Percentiles rank a stretch among this genome's conserved stretches.
These are phyloP conservation scores for Leucoraja erinaceus DNA, from an alignment of 2,113 vertebrate species.

Conservation along the genomic window DNA sequence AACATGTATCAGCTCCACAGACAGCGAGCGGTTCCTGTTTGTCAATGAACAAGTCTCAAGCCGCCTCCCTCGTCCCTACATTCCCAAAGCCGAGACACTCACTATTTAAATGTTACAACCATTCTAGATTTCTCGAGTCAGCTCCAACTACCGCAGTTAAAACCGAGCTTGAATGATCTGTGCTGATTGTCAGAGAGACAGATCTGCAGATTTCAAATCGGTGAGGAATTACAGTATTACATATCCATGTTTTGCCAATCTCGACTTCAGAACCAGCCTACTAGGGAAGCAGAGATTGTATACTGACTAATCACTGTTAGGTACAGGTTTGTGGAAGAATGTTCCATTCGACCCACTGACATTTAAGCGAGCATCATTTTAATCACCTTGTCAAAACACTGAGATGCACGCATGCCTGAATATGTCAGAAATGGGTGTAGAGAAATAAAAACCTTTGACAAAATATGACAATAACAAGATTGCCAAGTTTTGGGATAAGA, in stretches of 20 bases:
- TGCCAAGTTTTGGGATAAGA: slow-evolving; percentile 37
- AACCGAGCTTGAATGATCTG: background rate
- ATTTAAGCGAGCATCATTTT: slow-evolving; percentile 38
- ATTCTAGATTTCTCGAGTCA: slow-evolving; percentile 92
- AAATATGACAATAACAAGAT: slow-evolving; percentile 39
- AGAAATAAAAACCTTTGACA: slow-evolving; percentile 32
- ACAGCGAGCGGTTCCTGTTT: slow-evolving; percentile 99
- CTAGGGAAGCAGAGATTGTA: slow-evolving; percentile 33
- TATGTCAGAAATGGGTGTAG: slow-evolving; percentile 37
- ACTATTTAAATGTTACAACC: slow-evolving; percentile 99
- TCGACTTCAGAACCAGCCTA: slow-evolving; percentile 13
- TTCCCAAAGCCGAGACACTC: slow-evolving; percentile 98
- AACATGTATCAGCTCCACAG: slow-evolving; percentile 99
- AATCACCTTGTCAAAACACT: slow-evolving; percentile 38
- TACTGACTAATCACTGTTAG: slow-evolving; percentile 36
- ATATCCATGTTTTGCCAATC: slow-evolving; percentile 11
- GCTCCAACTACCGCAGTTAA: slow-evolving; percentile 45
- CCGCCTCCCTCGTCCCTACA: slow-evolving; percentile 96
- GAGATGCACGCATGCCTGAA: slow-evolving; percentile 36
- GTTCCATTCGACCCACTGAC: slow-evolving; percentile 38
- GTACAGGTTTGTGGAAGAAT: slow-evolving; percentile 37
- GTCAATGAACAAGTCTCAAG: slow-evolving; percentile 99
- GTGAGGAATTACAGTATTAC: background rate
- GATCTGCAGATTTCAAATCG: background rate
- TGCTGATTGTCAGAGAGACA: background rate